Percentiles rank a stretch among this genome's conserved stretches.
phyloP scores from a whole-genome alignment of 2,888 invertebrate species.

The Hyles lineata region DNA sequence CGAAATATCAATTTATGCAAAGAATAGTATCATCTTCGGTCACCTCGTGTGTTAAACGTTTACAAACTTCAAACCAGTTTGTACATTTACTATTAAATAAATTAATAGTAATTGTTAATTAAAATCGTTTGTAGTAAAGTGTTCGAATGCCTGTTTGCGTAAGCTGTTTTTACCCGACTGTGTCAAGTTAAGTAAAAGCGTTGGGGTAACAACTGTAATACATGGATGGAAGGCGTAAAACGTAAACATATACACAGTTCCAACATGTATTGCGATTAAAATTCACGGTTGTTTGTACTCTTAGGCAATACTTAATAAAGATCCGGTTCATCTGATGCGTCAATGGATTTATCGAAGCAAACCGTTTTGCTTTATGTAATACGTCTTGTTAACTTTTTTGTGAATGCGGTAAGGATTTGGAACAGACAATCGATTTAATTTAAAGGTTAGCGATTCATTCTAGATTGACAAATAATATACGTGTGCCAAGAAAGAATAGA shows the following conservation, averaged over 20 bases:
- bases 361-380: slow-evolving; percentile 8
- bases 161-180: background rate
- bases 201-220: too few species aligned
- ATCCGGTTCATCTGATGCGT: background rate
- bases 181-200: too few species aligned
- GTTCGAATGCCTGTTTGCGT: background rate
- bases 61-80: background rate
- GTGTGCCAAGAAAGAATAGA: background rate
- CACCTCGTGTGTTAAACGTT: background rate
- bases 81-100: slow-evolving; percentile 9
- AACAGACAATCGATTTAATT: slow-evolving; percentile 2
- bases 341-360: background rate
- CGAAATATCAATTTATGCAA: slow-evolving; percentile 1
- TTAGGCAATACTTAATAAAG: background rate
- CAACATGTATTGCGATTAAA: background rate
- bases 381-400: background rate
- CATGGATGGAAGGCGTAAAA: too few species aligned
- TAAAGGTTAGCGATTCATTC: slow-evolving; percentile 24
- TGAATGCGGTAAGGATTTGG: slow-evolving; percentile 9
- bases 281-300: background rate
- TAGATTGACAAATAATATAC: background rate
- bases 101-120: background rate
- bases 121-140: slow-evolving; percentile 1
- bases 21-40: slow-evolving; percentile 15
- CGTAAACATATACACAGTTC: too few species aligned